phyloP scores from a whole-genome alignment of 1,140 invertebrate species.

The Ephestia elutella region DNA sequence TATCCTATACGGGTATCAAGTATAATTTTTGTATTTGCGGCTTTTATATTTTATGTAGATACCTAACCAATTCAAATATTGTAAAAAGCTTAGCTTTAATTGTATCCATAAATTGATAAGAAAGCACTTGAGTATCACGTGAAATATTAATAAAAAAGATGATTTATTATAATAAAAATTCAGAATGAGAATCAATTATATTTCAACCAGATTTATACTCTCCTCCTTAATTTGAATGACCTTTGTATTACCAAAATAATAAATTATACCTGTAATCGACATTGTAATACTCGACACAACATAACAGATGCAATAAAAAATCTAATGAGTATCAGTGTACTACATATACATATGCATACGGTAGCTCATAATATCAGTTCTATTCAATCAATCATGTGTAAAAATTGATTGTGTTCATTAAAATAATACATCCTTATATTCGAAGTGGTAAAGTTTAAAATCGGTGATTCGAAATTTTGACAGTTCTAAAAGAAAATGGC shows the following conservation, averaged over 20 bases:
- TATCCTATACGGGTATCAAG: too few relatives aligned
- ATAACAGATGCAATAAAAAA: background rate
- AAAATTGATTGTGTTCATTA: background rate
- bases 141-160: background rate
- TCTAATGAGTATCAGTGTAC: background rate
- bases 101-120: too few relatives aligned
- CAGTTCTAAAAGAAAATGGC: conserved; percentile 4
- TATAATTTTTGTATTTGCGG: too few relatives aligned
- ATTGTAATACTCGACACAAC: background rate
- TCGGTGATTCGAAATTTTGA: background rate
- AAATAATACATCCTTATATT: background rate
- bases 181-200: background rate
- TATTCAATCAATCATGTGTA: conserved; percentile 2
- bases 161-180: background rate
- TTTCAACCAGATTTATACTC: background rate
- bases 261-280: background rate
- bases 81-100: too few relatives aligned
- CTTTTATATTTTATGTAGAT: too few relatives aligned
- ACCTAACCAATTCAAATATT: too few relatives aligned
- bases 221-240: too few relatives aligned
- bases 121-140: too few relatives aligned
- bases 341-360: background rate
- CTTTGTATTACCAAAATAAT: background rate
- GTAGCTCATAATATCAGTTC: background rate
- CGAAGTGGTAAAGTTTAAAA: background rate